A percentile compares a stretch with the other conserved stretches of the same genome.
phyloP scores from a whole-genome alignment of 2,888 invertebrate species.

The Psylliodes chrysocephalus region DNA sequence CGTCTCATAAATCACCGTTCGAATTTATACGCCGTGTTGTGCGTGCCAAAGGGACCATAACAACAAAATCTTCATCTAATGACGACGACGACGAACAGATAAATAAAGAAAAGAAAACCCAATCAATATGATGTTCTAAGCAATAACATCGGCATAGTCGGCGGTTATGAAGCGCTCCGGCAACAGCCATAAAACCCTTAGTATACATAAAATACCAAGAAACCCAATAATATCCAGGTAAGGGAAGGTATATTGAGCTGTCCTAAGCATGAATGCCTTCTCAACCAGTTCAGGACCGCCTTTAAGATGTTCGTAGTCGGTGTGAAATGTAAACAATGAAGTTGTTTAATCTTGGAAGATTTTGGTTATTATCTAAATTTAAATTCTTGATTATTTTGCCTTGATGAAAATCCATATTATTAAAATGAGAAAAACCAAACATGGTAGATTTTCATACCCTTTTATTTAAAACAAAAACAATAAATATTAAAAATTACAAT shows the following conservation, averaged over 20 bases:
- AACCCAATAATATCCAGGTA: slow-evolving; percentile 39
- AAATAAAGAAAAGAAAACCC: slow-evolving; percentile 18
- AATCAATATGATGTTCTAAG: slow-evolving; percentile 26
- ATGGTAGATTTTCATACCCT: no score
- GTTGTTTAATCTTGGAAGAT: no score
- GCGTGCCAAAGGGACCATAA: slow-evolving; percentile 9
- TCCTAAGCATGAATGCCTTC: slow-evolving; percentile 27
- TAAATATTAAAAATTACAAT: no score
- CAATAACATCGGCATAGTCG: slow-evolving; percentile 8
- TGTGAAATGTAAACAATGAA: no score
- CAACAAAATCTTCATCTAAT: slow-evolving; percentile 18
- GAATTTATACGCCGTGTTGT: neutral
- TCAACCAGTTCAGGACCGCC: slow-evolving; percentile 21
- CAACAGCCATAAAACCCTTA: slow-evolving; percentile 32
- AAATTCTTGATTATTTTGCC: no score
- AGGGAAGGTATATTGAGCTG: slow-evolving; percentile 25
- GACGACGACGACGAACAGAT: slow-evolving; percentile 16
- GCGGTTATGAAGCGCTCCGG: slow-evolving; percentile 24
- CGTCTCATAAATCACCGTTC: neutral
- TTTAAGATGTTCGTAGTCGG: slow-evolving; percentile 23
- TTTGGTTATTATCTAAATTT: no score
- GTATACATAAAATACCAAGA: slow-evolving; percentile 37
- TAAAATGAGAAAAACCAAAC: no score
- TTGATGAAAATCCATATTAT: no score
- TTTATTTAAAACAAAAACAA: no score